Conservation (phyloP, 2,113 vertebrate genomes). For the Sphyrna mokarran region DNA sequence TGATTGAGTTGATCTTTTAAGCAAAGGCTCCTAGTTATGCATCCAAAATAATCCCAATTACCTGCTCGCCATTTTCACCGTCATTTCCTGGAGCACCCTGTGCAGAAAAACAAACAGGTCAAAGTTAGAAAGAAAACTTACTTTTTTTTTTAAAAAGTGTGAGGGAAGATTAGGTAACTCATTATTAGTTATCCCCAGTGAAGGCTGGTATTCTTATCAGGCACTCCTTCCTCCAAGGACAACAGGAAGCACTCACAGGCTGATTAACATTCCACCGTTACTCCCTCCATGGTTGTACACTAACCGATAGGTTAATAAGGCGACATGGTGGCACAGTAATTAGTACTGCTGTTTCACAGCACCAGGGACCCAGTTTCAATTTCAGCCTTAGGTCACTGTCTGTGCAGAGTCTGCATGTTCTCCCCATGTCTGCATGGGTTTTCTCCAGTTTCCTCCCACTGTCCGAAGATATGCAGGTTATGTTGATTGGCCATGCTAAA, state of each 20-base stretch:
- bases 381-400: too few species aligned
- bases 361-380: too few species aligned
- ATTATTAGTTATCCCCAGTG: background rate
- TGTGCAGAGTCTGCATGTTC: too few species aligned
- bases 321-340: too few species aligned
- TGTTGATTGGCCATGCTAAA: too few species aligned
- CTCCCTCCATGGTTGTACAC: background rate
- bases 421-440: too few species aligned
- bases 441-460: too few species aligned
- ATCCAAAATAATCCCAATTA: background rate
- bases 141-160: too few species aligned
- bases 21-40: background rate
- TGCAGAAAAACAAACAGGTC: background rate
- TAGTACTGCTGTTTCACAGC: too few species aligned
- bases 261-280: background rate
- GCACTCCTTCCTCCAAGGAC: background rate
- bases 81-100: slow-evolving; percentile 10
- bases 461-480: too few species aligned
- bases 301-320: too few species aligned
- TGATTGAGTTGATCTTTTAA: background rate
- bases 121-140: background rate
- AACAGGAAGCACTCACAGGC: background rate
- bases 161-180: background rate
- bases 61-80: background rate
- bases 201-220: background rate